A percentile compares a stretch with the other conserved stretches of the same genome.
These are phyloP conservation scores for Coracopsis vasa DNA, from an alignment of 2,113 vertebrate species.

Conservation along the genomic window DNA sequence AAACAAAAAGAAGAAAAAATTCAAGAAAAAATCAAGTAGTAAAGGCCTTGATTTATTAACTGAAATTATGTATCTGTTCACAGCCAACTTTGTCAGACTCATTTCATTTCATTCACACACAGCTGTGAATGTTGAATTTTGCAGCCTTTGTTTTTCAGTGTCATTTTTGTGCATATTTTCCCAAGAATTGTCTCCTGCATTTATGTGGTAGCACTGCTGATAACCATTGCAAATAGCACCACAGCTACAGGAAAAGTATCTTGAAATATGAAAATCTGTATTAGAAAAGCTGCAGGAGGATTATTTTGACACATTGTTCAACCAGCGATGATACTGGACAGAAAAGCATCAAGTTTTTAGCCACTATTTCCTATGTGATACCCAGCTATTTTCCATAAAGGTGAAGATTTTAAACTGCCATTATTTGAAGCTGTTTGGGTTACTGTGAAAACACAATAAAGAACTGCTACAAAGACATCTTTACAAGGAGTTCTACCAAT, in stretches of 20 bases:
- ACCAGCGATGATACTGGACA: conserved; percentile 3
- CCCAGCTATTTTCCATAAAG: neutral
- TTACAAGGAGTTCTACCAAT: neutral
- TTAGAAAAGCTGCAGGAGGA: neutral
- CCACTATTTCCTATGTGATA: neutral
- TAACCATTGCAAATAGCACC: conserved; percentile 33
- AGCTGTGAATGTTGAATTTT: conserved; percentile 25
- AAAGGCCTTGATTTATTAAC: neutral
- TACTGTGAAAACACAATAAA: neutral
- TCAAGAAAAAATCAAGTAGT: neutral
- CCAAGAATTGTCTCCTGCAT: conserved; percentile 28
- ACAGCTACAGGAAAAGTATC: neutral
- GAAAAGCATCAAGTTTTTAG: conserved; percentile 27
- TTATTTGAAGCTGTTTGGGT: neutral
- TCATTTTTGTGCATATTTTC: conserved; percentile 4
- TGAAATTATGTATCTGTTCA: neutral
- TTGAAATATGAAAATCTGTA: conserved; percentile 33
- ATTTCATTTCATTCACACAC: neutral
- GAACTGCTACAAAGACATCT: neutral
- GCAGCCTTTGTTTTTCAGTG: neutral
- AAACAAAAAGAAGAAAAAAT: neutral
- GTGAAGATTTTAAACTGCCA: neutral
- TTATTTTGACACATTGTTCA: conserved; percentile 37
- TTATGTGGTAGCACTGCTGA: neutral
- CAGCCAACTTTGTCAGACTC: neutral